phyloP scores from a whole-genome alignment of 2,113 vertebrate species.

The Benitochromis conjunctus region DNA sequence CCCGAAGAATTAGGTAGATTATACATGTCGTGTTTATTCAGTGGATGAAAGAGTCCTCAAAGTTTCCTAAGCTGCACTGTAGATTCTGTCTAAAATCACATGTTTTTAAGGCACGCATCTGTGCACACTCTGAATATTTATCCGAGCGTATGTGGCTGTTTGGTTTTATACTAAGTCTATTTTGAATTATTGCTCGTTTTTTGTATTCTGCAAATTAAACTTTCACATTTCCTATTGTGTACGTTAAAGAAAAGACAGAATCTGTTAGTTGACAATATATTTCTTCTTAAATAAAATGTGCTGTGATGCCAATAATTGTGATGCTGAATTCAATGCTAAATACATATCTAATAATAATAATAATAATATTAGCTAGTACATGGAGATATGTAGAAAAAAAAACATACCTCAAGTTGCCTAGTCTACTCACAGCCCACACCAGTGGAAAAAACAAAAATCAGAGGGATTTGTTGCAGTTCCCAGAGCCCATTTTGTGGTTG shows the following conservation, averaged over 20 bases:
- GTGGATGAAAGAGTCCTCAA: neutral
- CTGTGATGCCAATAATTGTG: neutral
- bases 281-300: neutral
- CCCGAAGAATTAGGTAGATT: neutral
- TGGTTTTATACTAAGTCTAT: neutral
- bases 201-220: neutral
- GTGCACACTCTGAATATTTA: neutral
- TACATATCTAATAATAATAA: neutral
- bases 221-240: too few relatives aligned
- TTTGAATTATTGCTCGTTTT: neutral
- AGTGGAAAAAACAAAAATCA: neutral
- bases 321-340: neutral
- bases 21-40: neutral
- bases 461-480: constrained; percentile 9
- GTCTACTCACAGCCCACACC: neutral
- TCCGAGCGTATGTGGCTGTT: neutral
- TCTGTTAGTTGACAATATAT: too few relatives aligned
- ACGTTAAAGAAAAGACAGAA: neutral
- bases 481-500: constrained; percentile 11
- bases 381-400: neutral
- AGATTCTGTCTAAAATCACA: neutral
- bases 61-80: neutral
- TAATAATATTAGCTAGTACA: neutral
- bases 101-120: neutral
- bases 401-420: neutral